Base-by-base conservation (phyloP, 2,888 invertebrate genomes). In the Odontomyia ornata region DNA sequence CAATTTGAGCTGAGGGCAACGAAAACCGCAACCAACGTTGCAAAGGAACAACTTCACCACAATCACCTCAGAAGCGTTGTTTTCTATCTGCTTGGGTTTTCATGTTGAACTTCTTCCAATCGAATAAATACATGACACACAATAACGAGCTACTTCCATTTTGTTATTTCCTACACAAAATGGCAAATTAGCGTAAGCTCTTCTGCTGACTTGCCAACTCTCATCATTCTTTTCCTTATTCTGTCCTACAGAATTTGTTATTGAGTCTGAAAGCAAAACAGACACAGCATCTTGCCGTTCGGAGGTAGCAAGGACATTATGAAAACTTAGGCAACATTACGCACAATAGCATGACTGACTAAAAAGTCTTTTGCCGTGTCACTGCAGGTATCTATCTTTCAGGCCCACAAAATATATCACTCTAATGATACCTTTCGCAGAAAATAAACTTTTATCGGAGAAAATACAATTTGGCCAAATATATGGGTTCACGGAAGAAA, bases 361-460 rank as follows among this genome's bases (percentile, higher is more conserved):
- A n/a, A 69, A 69, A 69, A 47, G 46, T 46, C 46, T 69, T 69
- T 25, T 30, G 69, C 69, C 27, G n/a, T 11, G 69, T 69, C 69
- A 69, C 27, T 69, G 30, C 69, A 69, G 69, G 69, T 69, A 47
- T 46, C 25, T 36, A 36, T 18, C n/a, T 25, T 3, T 18, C 65
- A 65, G 21, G 13, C 25, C 65, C 30, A 65, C 36, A 69, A 46
- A 47, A 69, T 47, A 47, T 43, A 69, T 47, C 69, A 69, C 18
- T 47, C 69, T 46, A 69, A 69, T 69, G 69, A 69, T 13, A 69
- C 43, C 47, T 46, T 47, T 21, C 5, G 23, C 27, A 9, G 9
- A 15, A 64, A 46, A 69, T 43, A 69, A 69, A 47, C 46, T 46
- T 46, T 69, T 69, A 69, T 69, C 69, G 27, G 25, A 15, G 23